Conservation (phyloP, 2,888 invertebrate species). For the Phaonia tiefii region DNA sequence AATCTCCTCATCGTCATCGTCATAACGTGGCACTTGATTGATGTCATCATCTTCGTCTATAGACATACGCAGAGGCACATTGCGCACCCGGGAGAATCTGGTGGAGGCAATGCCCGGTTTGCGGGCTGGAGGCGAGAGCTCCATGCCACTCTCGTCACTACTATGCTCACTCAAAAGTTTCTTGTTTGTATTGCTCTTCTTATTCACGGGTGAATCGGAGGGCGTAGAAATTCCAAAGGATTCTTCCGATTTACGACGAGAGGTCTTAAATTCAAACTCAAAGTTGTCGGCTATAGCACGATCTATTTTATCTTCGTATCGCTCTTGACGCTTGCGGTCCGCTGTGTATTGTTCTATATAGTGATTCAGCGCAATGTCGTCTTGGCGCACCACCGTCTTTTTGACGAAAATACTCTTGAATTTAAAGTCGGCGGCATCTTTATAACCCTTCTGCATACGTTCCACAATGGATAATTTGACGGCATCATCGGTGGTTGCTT, state of each 20-base stretch:
- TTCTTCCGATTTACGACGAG: conserved; percentile 70
- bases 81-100: conserved; percentile 72
- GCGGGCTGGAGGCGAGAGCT: conserved; percentile 69
- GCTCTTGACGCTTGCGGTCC: conserved; percentile 71
- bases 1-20: conserved; percentile 42
- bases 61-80: conserved; percentile 68
- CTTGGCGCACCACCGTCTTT: conserved; percentile 75
- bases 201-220: conserved; percentile 53
- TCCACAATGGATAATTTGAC: conserved; percentile 70
- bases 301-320: conserved; percentile 72
- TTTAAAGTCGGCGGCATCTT: conserved; percentile 77
- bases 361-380: conserved; percentile 76
- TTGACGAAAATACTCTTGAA: conserved; percentile 77
- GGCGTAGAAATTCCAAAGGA: conserved; percentile 68
- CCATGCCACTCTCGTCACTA: conserved; percentile 76
- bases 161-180: conserved; percentile 69
- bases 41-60: conserved; percentile 67
- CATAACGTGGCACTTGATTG: conserved; percentile 42
- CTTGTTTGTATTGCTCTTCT: background rate
- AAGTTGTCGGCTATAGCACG: conserved; percentile 74
- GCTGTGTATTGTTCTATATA: conserved; percentile 76
- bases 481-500: background rate
- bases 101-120: conserved; percentile 73
- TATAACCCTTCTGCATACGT: conserved; percentile 76
- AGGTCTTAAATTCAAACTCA: conserved; percentile 73